Conservation (phyloP, 2,113 vertebrate genomes). For the rat (Rattus norvegicus) region GRCr8 NC_086019.1:182330001-182330500, state of each 20-base stretch:
- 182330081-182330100: not conserved
- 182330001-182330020: not conserved
- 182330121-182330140: too few relatives aligned
- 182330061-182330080: not conserved
- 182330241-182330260: not conserved
- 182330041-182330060: not conserved
- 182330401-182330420: not conserved
- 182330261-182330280: not conserved
- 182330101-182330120: not conserved
- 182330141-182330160: not conserved
- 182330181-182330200: not conserved
- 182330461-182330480: not conserved
- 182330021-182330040: not conserved
- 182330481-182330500: not conserved
- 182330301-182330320: not conserved
- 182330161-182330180: not conserved
- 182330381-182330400: not conserved
- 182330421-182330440: not conserved
- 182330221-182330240: not conserved
- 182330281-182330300: not conserved
- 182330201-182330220: not conserved
- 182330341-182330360: not conserved
- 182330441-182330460: not conserved
- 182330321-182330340: not conserved
- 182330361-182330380: not conserved